These are phyloP conservation scores for Ciconia nigra DNA, from an alignment of 2,797 vertebrate species.

Conservation along the genomic window DNA sequence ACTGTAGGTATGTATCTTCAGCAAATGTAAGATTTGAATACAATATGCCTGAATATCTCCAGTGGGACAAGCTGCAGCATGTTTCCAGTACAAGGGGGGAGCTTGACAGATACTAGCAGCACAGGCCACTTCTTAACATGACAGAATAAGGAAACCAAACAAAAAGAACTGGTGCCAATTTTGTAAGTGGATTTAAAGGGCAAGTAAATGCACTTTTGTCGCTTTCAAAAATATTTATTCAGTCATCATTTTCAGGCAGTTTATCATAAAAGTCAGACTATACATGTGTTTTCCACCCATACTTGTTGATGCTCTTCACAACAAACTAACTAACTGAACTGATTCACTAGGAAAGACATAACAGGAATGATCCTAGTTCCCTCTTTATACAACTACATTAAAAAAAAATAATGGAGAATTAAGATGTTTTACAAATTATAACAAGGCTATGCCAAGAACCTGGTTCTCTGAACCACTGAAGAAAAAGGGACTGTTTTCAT, in stretches of 20 bases:
- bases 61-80: neutral
- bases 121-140: neutral
- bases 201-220: neutral
- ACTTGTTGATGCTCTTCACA: neutral
- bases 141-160: neutral
- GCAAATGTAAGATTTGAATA: constrained; percentile 59
- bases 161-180: neutral
- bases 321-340: neutral
- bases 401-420: neutral
- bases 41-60: constrained; percentile 19
- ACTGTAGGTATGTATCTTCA: constrained; percentile 25
- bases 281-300: neutral
- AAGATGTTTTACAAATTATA: neutral
- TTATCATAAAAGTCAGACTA: neutral
- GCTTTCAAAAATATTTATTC: neutral
- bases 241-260: neutral
- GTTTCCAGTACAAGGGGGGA: neutral
- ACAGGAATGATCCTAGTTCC: neutral
- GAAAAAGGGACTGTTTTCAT: neutral
- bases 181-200: neutral
- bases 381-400: neutral
- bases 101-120: neutral
- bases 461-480: neutral
- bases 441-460: neutral
- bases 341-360: neutral